Base-by-base conservation (phyloP, 1,140 invertebrate species). In the Ips typographus region DNA sequence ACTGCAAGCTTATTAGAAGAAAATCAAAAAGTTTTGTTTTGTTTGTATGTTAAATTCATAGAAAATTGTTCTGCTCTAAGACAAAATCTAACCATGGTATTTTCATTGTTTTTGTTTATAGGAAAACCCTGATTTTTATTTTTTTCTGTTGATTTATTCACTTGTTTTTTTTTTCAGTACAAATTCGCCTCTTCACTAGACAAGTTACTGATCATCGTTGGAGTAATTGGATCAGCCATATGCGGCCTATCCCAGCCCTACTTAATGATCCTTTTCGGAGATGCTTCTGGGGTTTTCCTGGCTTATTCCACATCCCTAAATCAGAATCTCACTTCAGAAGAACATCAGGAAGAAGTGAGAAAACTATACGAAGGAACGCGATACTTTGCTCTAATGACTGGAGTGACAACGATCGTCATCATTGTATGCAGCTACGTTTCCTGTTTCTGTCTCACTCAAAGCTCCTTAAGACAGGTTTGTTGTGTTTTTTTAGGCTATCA, bases 191-290 rank as follows among this genome's bases (percentile, higher is more conserved):
- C 72, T 4, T 40, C 47, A 0, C 44, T 75, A 47, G 77, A 78
- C 40, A 73, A 71, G 64, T 49, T 77, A 4, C 66, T 56, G 7
- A 74, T 78, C 47, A 40, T 70, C 6, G 41, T 77, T 38, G 77
- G 70, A 47, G 57, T 67, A 40, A 22, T 77, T 43, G 73, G 71
- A 41, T 71, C 75, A 3, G 59, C 72, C 55, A 37, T 72, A 44
- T 70, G 74, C 55, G 76, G 76, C 7, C 61, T 71, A 5, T 53
- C 68, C 1, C 73, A 73, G n/a, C 74, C 73, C 1, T 71, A 72
- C 41, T 51, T 76, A n/a, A 75, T 76, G 71, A 70, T 77, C 44
- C 52, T 76, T n/a, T 77, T 77, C 62, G 77, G 77, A 38, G 72
- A 76, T 59, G 71, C 74, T 4, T 74, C 76, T 7, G 74, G 73